Base-by-base conservation (phyloP, 2,113 vertebrate species). In the Nesoenas mayeri region DNA sequence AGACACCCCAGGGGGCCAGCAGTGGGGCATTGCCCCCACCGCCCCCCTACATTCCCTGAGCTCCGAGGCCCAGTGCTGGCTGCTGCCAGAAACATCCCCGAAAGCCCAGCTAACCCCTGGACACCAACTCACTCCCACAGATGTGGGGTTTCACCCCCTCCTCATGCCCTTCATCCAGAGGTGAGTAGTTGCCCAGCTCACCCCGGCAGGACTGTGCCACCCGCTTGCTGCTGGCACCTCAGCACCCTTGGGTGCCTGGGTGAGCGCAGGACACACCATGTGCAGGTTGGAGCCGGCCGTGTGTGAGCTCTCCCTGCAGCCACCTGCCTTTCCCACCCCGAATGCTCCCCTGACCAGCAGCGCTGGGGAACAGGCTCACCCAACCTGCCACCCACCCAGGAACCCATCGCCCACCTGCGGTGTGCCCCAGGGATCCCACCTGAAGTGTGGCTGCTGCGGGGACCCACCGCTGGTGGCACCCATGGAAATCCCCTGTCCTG, bases 331-430 rank as follows among this genome's bases (percentile, higher is more conserved):
- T n/a, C 65, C 70, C 85, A 28, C 54, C 69, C 1, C 2, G 65
- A 38, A 7, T 0, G 1, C 36, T 74, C 13, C 58, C 64, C 72
- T 5, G 38, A 61, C 47, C 21, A 5, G 66, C 47, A 38, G 22
- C 6, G 36, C 48, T 22, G n/a, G 11, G 24, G 16, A 87, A 48
- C 21, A 12, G n/a, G 44, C 36, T 82, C 25, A 4, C 51, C 50
- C 47, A 48, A 3, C 21, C 36, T 8, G 0, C 36, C 1, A 2
- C 21, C 47, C 12, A 1, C 66, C 20, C 25, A 0, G 29, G 20
- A 81, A 48, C 15, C n/a, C 89, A 42, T 32, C 26, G 0, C 77
- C 80, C 0, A 0, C 3, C 13, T 1, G 0, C 2, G 1, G 15
- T 19, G 58, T 50, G 0, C 5, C 66, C n/a, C 1, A 0, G 4